phyloP scores from a whole-genome alignment of 2,888 invertebrate genomes.

The Ethmia dodecea region DNA sequence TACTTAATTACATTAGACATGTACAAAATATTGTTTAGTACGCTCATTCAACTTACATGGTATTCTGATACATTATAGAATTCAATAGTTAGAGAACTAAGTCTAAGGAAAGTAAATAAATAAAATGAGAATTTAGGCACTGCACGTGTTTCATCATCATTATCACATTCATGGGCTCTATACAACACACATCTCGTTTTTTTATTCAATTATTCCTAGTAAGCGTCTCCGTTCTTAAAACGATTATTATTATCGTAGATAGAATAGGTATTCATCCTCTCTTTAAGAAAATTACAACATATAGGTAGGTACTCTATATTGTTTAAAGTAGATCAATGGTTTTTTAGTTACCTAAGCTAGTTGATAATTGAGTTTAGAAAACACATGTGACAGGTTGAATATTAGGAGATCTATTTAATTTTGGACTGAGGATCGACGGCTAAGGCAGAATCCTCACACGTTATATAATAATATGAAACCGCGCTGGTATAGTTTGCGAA shows the following conservation, averaged over 20 bases:
- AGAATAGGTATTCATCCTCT: constrained; percentile 21
- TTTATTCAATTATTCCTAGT: constrained; percentile 63
- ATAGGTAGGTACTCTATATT: not conserved
- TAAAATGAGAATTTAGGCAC: constrained; percentile 73
- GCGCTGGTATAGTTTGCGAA: too few relatives aligned
- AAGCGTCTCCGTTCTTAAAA: constrained; percentile 72
- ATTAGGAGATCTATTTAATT: too few relatives aligned
- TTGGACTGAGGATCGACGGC: too few relatives aligned
- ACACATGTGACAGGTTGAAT: too few relatives aligned
- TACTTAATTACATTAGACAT: constrained; percentile 38
- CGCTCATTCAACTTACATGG: constrained; percentile 40
- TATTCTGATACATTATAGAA: constrained; percentile 35
- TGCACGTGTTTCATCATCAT: constrained; percentile 64
- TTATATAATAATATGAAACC: too few relatives aligned
- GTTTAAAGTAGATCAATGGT: not conserved
- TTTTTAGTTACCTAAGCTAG: too few relatives aligned
- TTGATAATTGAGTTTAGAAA: too few relatives aligned
- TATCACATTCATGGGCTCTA: constrained; percentile 70
- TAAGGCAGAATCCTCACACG: too few relatives aligned
- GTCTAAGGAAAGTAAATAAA: constrained; percentile 41
- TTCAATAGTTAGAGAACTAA: constrained; percentile 38
- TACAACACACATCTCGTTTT: constrained; percentile 49
- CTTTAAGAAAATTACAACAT: not conserved
- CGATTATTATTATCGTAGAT: constrained; percentile 60
- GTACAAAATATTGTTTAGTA: constrained; percentile 56